phyloP scores from a whole-genome alignment of 2,797 vertebrate species.

The Catostomus latipinnis region DNA sequence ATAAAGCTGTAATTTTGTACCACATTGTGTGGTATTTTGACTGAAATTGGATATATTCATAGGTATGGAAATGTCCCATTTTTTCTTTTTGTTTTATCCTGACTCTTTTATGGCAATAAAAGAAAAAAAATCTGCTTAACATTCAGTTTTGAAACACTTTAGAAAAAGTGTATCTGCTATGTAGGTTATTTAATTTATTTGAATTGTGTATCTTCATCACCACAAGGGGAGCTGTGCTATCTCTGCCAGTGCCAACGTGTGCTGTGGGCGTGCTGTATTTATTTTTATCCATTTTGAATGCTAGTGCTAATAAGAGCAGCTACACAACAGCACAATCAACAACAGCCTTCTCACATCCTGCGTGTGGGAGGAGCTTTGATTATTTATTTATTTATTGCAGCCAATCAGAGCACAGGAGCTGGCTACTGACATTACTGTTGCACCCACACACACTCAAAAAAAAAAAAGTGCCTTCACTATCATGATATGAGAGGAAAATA shows the following conservation, averaged over 20 bases:
- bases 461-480: neutral
- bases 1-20: neutral
- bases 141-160: neutral
- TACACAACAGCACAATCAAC: slow-evolving; percentile 70
- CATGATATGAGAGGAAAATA: neutral
- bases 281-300: slow-evolving; percentile 68
- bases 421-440: slow-evolving; percentile 3
- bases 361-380: slow-evolving; percentile 60
- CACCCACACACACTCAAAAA: slow-evolving; percentile 3
- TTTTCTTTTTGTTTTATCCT: neutral
- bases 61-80: neutral
- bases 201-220: slow-evolving; percentile 37
- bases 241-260: slow-evolving; percentile 47
- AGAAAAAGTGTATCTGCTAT: neutral
- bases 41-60: neutral
- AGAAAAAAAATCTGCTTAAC: too few relatives aligned
- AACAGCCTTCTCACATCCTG: slow-evolving; percentile 66
- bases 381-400: slow-evolving; percentile 29
- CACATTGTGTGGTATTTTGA: neutral
- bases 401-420: slow-evolving; percentile 62
- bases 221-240: slow-evolving; percentile 63
- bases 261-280: slow-evolving; percentile 52
- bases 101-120: neutral
- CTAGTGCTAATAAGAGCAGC: slow-evolving; percentile 72
- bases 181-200: neutral